Percentiles rank a stretch among this genome's conserved stretches.
Evolutionary conservation across 1,140 invertebrate genomes (phyloP).

Genomic region (Sinella curviseta): DNA sequence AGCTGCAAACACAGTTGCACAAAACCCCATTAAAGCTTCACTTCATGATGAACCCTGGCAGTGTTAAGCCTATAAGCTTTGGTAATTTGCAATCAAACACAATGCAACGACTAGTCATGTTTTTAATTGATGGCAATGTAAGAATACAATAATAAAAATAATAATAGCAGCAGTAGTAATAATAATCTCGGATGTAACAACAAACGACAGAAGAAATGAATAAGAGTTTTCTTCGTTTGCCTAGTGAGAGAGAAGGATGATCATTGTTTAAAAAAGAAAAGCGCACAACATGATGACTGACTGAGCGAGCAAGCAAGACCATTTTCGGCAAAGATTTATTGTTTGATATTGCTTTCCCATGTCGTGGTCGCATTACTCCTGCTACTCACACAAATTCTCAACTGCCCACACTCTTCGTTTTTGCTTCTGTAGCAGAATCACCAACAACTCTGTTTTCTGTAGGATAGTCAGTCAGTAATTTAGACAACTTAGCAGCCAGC

Average conservation of each 20-base stretch:
- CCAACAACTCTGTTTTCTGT: no score
- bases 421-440: no score
- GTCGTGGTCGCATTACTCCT: background rate
- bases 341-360: conserved; percentile 12
- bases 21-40: no score
- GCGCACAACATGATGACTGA: background rate
- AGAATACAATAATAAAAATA: background rate
- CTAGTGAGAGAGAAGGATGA: no score
- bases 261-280: background rate
- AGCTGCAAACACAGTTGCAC: no score
- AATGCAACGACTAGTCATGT: background rate
- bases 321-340: conserved; percentile 15
- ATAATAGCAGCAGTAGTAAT: no score
- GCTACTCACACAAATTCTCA: background rate
- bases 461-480: background rate
- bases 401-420: conserved; percentile 15
- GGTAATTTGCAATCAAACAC: conserved; percentile 14
- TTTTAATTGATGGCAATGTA: conserved; percentile 18
- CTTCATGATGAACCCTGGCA: no score
- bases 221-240: no score
- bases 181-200: no score
- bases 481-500: no score
- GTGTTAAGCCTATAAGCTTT: no score
- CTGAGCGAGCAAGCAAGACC: background rate
- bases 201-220: no score